Evolutionary conservation across 2,797 vertebrate genomes (phyloP).

Genomic region (Atherinosoma microstoma): DNA sequence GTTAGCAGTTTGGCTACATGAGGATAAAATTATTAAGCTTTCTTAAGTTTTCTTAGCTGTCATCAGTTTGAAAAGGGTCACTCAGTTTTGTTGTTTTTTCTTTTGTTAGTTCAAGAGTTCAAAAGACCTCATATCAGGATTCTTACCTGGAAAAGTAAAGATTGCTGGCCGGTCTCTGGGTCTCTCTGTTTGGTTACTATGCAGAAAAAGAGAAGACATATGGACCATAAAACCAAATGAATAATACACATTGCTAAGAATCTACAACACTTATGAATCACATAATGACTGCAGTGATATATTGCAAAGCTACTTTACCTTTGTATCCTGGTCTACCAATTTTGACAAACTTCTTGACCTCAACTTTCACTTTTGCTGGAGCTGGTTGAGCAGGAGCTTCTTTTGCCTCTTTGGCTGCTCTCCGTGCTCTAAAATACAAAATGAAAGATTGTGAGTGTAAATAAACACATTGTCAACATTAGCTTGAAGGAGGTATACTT

Average conservation of each 20-base stretch:
- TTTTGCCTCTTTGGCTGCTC: conserved; percentile 98
- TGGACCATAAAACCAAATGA: background rate
- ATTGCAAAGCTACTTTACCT: conserved; percentile 77
- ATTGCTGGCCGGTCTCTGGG: conserved; percentile 92
- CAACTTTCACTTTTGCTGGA: conserved; percentile 97
- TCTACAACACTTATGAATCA: background rate
- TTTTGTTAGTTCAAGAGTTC: background rate
- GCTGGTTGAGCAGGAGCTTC: conserved; percentile 96
- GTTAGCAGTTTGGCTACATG: background rate
- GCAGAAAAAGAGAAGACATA: conserved; percentile 11
- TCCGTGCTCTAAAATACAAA: conserved; percentile 85
- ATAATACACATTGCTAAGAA: background rate
- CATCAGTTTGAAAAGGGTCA: background rate
- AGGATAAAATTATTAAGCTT: background rate
- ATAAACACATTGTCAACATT: background rate
- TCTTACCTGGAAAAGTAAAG: conserved; percentile 95
- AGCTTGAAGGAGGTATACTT: background rate
- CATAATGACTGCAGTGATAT: background rate
- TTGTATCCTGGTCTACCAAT: conserved; percentile 97
- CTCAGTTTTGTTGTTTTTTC: too few species aligned
- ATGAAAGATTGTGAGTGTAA: background rate
- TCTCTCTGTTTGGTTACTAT: conserved; percentile 98
- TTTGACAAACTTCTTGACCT: conserved; percentile 98
- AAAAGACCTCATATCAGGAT: background rate
- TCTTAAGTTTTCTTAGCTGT: background rate